A percentile compares a stretch with the other conserved stretches of the same genome.
phyloP scores from a whole-genome alignment of 1,140 invertebrate species.

The Drosophila arawakana region DNA sequence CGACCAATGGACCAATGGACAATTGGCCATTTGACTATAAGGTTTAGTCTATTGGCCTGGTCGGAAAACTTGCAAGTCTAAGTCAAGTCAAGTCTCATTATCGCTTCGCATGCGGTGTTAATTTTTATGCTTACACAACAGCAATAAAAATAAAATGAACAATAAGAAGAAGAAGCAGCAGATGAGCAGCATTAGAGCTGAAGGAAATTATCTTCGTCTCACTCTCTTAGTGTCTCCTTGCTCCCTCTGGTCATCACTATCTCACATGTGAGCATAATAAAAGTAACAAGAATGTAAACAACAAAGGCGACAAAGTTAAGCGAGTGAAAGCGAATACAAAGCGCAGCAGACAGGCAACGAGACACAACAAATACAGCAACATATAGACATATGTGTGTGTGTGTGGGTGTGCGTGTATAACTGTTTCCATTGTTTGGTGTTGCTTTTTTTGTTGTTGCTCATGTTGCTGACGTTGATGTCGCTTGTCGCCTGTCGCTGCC shows the following conservation, averaged over 20 bases:
- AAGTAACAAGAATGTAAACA: slow-evolving; percentile 55
- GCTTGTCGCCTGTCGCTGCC: slow-evolving; percentile 76
- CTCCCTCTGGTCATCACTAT: not conserved
- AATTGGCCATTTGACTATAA: slow-evolving; percentile 12
- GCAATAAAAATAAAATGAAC: slow-evolving; percentile 13
- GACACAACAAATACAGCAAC: slow-evolving; percentile 35
- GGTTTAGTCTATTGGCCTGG: slow-evolving; percentile 14
- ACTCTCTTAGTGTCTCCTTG: not conserved
- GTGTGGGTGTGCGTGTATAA: slow-evolving; percentile 32
- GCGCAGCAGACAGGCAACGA: slow-evolving; percentile 47
- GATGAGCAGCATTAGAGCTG: slow-evolving; percentile 14
- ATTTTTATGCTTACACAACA: slow-evolving; percentile 41
- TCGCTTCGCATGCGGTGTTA: slow-evolving; percentile 48
- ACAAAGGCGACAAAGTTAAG: slow-evolving; percentile 64
- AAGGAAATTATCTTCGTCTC: slow-evolving; percentile 21
- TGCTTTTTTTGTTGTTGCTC: slow-evolving; percentile 48
- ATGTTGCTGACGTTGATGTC: slow-evolving; percentile 77
- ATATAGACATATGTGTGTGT: slow-evolving; percentile 7
- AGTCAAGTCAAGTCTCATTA: slow-evolving; percentile 35
- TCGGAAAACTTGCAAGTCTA: not conserved
- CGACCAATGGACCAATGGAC: not conserved
- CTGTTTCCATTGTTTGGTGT: slow-evolving; percentile 48
- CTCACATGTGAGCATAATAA: slow-evolving; percentile 28
- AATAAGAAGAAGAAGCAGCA: not conserved
- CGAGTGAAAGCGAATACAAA: slow-evolving; percentile 69